Base-by-base conservation (phyloP, 2,797 vertebrate species). In the Tympanoctomys barrerae region DNA sequence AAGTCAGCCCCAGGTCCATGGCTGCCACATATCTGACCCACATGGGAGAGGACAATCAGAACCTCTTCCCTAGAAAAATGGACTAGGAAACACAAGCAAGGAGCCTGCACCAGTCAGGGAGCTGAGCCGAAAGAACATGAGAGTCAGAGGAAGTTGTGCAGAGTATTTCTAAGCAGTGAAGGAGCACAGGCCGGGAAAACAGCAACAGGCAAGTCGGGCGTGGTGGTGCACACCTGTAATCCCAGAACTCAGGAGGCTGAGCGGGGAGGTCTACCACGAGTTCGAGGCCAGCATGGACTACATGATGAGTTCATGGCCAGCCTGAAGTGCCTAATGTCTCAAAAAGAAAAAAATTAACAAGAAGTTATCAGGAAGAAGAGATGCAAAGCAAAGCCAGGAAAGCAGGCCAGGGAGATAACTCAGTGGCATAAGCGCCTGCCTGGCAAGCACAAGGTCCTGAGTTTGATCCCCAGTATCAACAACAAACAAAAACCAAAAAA, bases 311-410 rank as follows among this genome's bases (percentile, higher is more conserved):
- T 66, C 31, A n/a, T 16, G 31, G 31, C 14, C 31, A 66, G 64
- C 64, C 31, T 66, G 64, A 66, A 66, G 28, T 64, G 62, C 11
- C 12, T 31, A 64, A 14, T 33, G 64, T 66, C 64, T 66, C 64
- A 66, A 66, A 66, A 66, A 33, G 3, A 79, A n/a, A 61, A 61
- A 84, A 62, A 80, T 22, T 22, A 66, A 90, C 59, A 64, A 73
- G 49, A 92, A 62, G 62, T 82, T 62, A 92, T 46, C 13, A 94
- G 39, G 39, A 92, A 83, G 39, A 54, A 94, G 59, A 42, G 33
- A 36, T 16, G 79, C 4, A 26, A 46, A 87, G 26, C 54, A 59
- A 39, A 86, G 62, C 82, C 57, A 33, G 19, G 36, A 71, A 73
- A 54, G 54, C 91, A 7, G 59, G 21, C 59, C 59, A 79, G 28